Conservation (phyloP, 1,140 invertebrate genomes). For the Drosophila lowei region DNA sequence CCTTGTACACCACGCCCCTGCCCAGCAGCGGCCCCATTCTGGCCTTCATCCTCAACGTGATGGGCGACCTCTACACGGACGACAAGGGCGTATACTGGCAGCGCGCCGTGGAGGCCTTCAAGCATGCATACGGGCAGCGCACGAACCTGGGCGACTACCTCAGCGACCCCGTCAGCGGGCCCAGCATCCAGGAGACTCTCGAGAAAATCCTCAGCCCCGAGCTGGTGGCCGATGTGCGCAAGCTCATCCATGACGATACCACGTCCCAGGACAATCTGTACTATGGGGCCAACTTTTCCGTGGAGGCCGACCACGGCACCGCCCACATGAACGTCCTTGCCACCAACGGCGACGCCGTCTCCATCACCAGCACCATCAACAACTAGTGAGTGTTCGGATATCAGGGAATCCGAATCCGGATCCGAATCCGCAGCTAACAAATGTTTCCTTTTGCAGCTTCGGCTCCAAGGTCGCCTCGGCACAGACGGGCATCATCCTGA, state of each 20-base stretch:
- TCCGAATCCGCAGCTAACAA: not conserved
- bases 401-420: not conserved
- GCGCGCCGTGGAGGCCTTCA: conserved; percentile 94
- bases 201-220: conserved; percentile 66
- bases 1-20: conserved; percentile 89
- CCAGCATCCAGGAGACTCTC: conserved; percentile 50
- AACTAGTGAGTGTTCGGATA: conserved; percentile 88
- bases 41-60: conserved; percentile 92
- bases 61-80: conserved; percentile 86
- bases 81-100: conserved; percentile 86
- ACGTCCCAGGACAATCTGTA: conserved; percentile 88
- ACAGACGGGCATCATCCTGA: conserved; percentile 95
- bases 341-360: conserved; percentile 94
- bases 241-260: conserved; percentile 86
- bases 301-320: conserved; percentile 91
- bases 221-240: conserved; percentile 86
- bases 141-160: conserved; percentile 93
- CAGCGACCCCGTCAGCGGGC: conserved; percentile 80
- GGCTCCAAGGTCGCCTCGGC: conserved; percentile 89
- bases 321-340: conserved; percentile 95
- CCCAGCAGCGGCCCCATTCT: conserved; percentile 93
- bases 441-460: conserved; percentile 86
- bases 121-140: conserved; percentile 95
- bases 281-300: conserved; percentile 88
- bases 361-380: conserved; percentile 96